Evolutionary conservation across 2,888 invertebrate genomes (phyloP), one percentile per base, ranked within the genome.

Genomic region (Seira musarum): DNA sequence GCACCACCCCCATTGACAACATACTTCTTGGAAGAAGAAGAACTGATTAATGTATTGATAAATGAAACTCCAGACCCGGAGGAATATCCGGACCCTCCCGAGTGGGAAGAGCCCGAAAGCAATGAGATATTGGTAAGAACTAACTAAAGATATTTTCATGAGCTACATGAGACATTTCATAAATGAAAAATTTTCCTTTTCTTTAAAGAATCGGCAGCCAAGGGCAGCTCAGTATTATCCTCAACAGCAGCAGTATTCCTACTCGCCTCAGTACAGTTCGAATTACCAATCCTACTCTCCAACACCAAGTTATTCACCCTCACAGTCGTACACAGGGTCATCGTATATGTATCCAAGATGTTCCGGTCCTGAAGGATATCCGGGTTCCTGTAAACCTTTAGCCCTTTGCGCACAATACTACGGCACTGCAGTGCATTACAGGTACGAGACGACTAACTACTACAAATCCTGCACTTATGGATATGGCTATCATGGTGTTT

Each of bases 381-480:
- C 83, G 0, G 86, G 86, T 21, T 46, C 75, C n/a, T 86, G 86
- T 25, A 83, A 82, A 61, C 85, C 86, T n/a, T 46, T 82, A 60
- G 83, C 82, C 8, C 73, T 81, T 1, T 86, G 86, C 72, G 82
- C 84, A 3, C 81, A 83, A 35, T 86, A 86, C 72, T 86, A 86
- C 69, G 82, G 82, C 22, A 85, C 85, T 1, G 71, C 82, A 1
- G 82, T 81, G 1, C 84, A 82, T 46, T 86, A 84, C 76, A 78
- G 84, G 30, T 72, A 81, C 64, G 81, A 82, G 40, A 71, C 73
- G n/a, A 64, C 84, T 3, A 79, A 81, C 46, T 80, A 84, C 40
- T 85, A 84, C 66, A 85, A 83, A 61, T 85, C 85, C 17, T 86
- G 86, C 67, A 82, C 24, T 21, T 86, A 82, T 68, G 86, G 86